Conservation (phyloP, 2,888 invertebrate genomes). For the Phania funesta region DNA sequence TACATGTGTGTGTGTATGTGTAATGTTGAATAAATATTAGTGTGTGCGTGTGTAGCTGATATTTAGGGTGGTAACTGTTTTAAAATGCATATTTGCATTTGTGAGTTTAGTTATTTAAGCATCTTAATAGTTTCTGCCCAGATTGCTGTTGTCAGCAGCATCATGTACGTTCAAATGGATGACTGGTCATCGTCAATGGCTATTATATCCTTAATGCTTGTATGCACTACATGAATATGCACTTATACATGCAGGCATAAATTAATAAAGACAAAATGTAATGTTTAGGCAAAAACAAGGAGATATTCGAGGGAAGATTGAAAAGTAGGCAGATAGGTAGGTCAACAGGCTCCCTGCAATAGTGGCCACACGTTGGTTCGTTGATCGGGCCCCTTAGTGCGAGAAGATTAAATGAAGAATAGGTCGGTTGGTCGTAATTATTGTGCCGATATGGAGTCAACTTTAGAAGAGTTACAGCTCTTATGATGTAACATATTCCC, state of each 20-base stretch:
- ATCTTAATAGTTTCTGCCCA: slow-evolving; percentile 20
- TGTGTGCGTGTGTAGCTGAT: no score
- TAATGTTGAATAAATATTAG: not conserved
- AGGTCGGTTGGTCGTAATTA: no score
- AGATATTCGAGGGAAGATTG: not conserved
- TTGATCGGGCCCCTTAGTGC: no score
- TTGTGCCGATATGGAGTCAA: no score
- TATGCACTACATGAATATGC: not conserved
- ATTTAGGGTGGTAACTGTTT: no score
- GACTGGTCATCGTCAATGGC: slow-evolving; percentile 38
- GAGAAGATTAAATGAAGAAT: no score
- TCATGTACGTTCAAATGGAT: slow-evolving; percentile 14
- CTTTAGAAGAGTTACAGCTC: no score
- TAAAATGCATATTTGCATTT: slow-evolving; percentile 10
- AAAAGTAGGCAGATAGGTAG: no score
- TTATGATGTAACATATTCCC: no score
- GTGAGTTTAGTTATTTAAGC: slow-evolving; percentile 7
- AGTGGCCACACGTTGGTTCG: no score
- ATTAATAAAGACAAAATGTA: not conserved
- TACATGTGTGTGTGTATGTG: not conserved
- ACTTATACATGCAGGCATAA: not conserved
- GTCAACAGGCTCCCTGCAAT: no score
- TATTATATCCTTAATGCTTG: slow-evolving; percentile 27
- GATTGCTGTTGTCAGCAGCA: slow-evolving; percentile 21
- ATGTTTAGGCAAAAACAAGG: not conserved